Conservation (phyloP, 2,797 vertebrate species). For the Triplophysa bombifrons region DNA sequence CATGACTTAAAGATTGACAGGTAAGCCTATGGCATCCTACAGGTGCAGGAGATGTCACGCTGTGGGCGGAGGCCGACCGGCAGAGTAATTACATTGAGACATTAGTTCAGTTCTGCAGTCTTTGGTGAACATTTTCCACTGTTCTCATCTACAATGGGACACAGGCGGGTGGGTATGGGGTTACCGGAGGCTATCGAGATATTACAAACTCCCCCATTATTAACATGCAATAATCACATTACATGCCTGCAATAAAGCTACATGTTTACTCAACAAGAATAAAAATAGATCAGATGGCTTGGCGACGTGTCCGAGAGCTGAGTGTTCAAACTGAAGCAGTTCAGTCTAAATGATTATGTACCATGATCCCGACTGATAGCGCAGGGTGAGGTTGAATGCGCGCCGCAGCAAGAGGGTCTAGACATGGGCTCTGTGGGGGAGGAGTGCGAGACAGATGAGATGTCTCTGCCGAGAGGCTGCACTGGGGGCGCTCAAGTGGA, state of each 20-base stretch:
- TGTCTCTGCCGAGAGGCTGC: slow-evolving; percentile 48
- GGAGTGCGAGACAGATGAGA: slow-evolving; percentile 55
- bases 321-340: background rate
- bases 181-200: background rate
- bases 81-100: background rate
- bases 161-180: background rate
- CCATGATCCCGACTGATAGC: slow-evolving; percentile 48
- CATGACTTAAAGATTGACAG: background rate
- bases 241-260: background rate
- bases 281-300: slow-evolving; percentile 12
- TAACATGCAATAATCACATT: slow-evolving; percentile 24
- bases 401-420: slow-evolving; percentile 50
- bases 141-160: background rate
- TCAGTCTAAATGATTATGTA: slow-evolving; percentile 49
- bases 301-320: slow-evolving; percentile 9
- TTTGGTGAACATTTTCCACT: background rate
- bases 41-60: background rate
- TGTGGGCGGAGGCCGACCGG: background rate
- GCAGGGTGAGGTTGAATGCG: slow-evolving; percentile 39
- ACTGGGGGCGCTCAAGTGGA: slow-evolving; percentile 36
- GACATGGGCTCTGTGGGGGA: slow-evolving; percentile 51
- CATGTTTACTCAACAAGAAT: background rate
- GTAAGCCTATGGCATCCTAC: background rate
- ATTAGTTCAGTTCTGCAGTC: background rate
- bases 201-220: background rate